Evolutionary conservation across 2,888 invertebrate species (phyloP).

Genomic region (Stenurella melanura): DNA sequence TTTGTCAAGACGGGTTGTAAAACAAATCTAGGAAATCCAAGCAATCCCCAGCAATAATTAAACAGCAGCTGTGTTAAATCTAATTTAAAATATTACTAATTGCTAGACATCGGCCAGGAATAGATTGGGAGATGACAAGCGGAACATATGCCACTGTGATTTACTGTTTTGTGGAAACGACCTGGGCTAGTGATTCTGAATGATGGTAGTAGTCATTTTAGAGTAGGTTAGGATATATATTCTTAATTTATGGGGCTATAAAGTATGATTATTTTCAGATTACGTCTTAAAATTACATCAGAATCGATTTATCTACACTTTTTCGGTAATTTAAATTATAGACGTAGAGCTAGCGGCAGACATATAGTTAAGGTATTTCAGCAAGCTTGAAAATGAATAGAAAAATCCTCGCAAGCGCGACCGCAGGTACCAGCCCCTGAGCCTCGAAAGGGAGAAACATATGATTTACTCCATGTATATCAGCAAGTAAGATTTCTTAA

Average conservation of each 20-base stretch:
- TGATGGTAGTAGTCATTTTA: neutral
- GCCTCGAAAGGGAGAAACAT: no score
- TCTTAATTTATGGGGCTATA: neutral
- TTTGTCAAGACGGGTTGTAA: slow-evolving; percentile 37
- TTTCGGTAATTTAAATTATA: no score
- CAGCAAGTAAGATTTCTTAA: no score
- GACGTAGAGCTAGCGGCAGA: no score
- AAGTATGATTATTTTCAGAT: neutral
- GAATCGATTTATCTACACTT: no score
- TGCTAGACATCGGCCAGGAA: slow-evolving; percentile 46
- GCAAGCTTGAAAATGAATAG: no score
- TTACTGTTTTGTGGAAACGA: slow-evolving; percentile 57
- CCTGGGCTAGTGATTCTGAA: slow-evolving; percentile 26
- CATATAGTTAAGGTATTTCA: no score
- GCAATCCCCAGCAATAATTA: slow-evolving; percentile 15
- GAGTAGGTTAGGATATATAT: neutral
- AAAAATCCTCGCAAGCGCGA: no score
- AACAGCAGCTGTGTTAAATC: slow-evolving; percentile 46
- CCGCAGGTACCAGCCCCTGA: no score
- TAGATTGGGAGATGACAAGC: slow-evolving; percentile 43
- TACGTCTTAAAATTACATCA: neutral
- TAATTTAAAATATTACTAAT: slow-evolving; percentile 61
- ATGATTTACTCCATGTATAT: no score
- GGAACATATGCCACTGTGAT: slow-evolving; percentile 47
- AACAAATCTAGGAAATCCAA: slow-evolving; percentile 33